phyloP scores from a whole-genome alignment of 2,888 invertebrate genomes.

The Drosophila birchii region DNA sequence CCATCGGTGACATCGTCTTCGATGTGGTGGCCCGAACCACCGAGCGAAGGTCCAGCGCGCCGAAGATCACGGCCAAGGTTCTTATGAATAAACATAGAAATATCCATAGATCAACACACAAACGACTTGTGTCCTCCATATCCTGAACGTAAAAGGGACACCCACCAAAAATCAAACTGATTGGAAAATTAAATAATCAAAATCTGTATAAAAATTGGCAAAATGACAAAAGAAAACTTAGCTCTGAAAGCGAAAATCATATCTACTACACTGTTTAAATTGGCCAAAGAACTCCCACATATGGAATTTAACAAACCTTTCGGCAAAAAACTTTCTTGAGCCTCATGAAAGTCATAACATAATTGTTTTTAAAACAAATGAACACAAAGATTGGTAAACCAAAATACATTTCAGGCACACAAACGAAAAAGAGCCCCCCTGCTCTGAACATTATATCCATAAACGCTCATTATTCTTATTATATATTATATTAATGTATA shows the following conservation, averaged over 20 bases:
- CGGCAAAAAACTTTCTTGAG: not conserved
- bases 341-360: not conserved
- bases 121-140: constrained; percentile 7
- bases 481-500: not conserved
- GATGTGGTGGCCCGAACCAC: constrained; percentile 76
- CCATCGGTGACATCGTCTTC: constrained; percentile 77
- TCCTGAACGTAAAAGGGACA: not conserved
- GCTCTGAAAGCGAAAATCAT: not conserved
- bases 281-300: not conserved
- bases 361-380: not conserved
- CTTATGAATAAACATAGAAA: constrained; percentile 59
- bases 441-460: not conserved
- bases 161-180: not conserved
- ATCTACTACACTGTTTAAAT: not conserved
- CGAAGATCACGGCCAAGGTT: constrained; percentile 83
- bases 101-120: constrained; percentile 1
- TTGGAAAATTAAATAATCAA: not conserved
- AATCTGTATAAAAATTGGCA: not conserved
- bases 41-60: constrained; percentile 78
- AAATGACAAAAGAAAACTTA: not conserved
- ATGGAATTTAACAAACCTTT: not conserved
- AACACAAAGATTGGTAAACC: not conserved
- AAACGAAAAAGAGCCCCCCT: no score
- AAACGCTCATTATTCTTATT: not conserved
- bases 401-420: constrained; percentile 2